Evolutionary conservation across 2,113 vertebrate genomes (phyloP), one percentile per base, ranked within the genome.

Genomic region (Anoplopoma fimbria): DNA sequence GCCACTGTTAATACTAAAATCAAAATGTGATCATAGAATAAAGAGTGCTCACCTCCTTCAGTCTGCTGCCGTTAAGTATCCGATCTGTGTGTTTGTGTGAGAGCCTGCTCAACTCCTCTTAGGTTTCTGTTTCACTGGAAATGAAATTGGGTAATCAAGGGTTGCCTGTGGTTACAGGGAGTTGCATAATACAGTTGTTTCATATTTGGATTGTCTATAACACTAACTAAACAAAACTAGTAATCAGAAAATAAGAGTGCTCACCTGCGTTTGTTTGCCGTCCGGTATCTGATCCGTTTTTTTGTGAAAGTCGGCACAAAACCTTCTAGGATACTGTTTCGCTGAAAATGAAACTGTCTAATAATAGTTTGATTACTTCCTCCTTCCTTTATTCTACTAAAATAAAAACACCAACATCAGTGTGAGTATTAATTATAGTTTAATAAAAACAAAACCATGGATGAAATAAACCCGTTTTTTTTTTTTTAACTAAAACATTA

Each of bases 261-360:
- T 19, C 45, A 47, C 45, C 45, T 47, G 45, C 15, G 9, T 47
- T 15, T 4, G 45, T 15, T 17, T 47, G 31, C 60, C 23, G 45
- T 47, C 45, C 17, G 45, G 12, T 47, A 47, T 47, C 45, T 47
- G 45, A 47, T 47, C 17, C 17, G 23, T 12, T 2, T 55, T 55
- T 17, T 15, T 17, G 17, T 9, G 51, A 55, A 23, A 9, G 51
- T 47, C 3, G 45, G 45, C 6, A 15, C 4, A 17, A 47, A 14
- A 47, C 17, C 14, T 47, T 47, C 14, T 47, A 47, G 15, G 14
- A 17, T 47, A 17, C 45, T 4, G 2, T 4, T 47, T 47, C 45
- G 15, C 15, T 9, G n/a, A 23, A 84, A 77, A 71, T 25, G 27
- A 79, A 91, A 88, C 68, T 51, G 51, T n/a, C n/a, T 25, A 13